Conservation (phyloP, 2,797 vertebrate genomes). For the Halcyon badia region DNA sequence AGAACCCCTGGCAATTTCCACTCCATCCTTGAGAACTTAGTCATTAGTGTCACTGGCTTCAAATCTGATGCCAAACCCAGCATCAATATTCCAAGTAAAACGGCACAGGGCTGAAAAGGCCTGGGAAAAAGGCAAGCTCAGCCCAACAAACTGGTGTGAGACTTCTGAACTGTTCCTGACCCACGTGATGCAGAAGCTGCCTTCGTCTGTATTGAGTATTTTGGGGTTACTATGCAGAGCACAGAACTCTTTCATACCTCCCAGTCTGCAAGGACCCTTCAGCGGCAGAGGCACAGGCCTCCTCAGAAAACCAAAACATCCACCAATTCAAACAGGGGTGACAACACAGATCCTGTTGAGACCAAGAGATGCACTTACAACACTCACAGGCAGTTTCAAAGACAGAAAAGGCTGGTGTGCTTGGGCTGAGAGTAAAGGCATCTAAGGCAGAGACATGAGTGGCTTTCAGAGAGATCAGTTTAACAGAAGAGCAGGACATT, state of each 20-base stretch:
- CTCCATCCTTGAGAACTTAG: not conserved
- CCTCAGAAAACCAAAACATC: not conserved
- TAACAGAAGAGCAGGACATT: not conserved
- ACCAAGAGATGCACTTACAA: not conserved
- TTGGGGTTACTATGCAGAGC: not conserved
- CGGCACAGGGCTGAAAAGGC: not conserved
- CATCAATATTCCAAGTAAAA: not conserved
- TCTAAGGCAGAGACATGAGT: not conserved
- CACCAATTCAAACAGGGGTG: not conserved
- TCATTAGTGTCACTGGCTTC: not conserved
- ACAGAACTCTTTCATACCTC: not conserved
- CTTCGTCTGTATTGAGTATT: not conserved
- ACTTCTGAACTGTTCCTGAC: not conserved
- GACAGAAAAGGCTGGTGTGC: not conserved
- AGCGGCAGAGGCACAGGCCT: not conserved
- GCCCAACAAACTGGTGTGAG: not conserved
- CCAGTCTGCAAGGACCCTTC: not conserved
- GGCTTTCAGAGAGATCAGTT: accelerated
- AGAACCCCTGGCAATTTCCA: not conserved
- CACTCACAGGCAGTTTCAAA: not conserved
- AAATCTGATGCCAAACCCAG: not conserved
- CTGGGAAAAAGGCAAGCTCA: not conserved
- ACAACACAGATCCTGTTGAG: not conserved
- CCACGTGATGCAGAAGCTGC: not conserved
- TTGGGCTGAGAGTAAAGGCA: not conserved